Evolutionary conservation across 2,113 vertebrate genomes (phyloP), one percentile per base, ranked within the genome.

Genomic region (Echinops telfairi): DNA sequence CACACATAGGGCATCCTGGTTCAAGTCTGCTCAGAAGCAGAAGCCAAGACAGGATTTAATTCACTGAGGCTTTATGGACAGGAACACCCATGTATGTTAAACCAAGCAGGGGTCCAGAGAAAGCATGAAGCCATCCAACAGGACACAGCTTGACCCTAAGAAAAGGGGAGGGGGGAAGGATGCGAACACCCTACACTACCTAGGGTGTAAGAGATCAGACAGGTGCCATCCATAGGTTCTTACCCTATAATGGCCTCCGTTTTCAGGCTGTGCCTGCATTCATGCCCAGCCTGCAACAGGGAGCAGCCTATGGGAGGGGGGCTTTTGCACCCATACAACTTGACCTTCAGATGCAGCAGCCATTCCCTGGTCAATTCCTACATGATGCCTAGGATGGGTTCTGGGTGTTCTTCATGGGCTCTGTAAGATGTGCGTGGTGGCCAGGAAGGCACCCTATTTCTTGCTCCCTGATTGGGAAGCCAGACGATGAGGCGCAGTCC

Each of bases 41-140:
- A 16, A 5, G 31, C 25, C 20, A 6, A 10, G 0, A 0, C 0
- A 27, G 36, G 6, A 33, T 6, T 20, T 12, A 6, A 17, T 0
- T 4, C 4, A 17, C 10, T 4, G 7, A 0, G 2, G 29, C 57
- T 23, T 10, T 57, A 29, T 43, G 43, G 0, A 0, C 6, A 22
- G 27, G 10, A 9, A 9, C 3, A 0, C 20, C 36, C 9, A 0
- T 20, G 27, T 3, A 16, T 53, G 33, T 2, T 1, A 5, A 22
- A 22, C 2, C 2, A 16, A 15, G 23, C 19, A 16, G 16, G 29
- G 19, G 20, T n/a, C 27, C 2, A 0, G 3, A 11, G 25, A 9
- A 73, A 19, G 2, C 60, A 62, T 3, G 2, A 25, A 19, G 20
- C 60, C 60, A 62, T 62, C 47, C 47, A 66, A 66, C 9, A 27